Evolutionary conservation across 2,888 invertebrate species (phyloP).

Genomic region (Disparrhopalites patrizii): DNA sequence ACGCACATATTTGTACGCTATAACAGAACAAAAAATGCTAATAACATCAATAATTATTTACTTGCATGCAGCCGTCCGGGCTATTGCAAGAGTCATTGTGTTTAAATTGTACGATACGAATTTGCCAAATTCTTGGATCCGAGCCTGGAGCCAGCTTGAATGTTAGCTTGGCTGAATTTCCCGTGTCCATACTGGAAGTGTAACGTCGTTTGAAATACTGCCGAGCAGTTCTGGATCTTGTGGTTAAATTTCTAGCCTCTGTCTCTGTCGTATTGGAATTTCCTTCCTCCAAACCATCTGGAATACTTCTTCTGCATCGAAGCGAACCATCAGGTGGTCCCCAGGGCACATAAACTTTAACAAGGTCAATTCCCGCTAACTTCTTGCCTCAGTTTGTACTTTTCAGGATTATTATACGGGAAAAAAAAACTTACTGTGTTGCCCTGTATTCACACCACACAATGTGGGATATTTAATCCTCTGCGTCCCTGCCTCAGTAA

Average conservation of each 20-base stretch:
- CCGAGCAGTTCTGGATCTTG: too few species aligned
- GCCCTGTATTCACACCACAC: slow-evolving; percentile 62
- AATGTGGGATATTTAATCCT: slow-evolving; percentile 60
- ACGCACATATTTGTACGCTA: too few species aligned
- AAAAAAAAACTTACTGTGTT: slow-evolving; percentile 2
- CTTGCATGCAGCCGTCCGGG: slow-evolving; percentile 44
- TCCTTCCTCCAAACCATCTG: not conserved
- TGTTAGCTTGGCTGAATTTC: slow-evolving; percentile 23
- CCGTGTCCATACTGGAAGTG: not conserved
- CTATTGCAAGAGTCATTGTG: slow-evolving; percentile 39
- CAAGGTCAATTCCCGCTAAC: too few species aligned
- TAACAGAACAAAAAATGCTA: not conserved
- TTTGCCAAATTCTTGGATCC: slow-evolving; percentile 42
- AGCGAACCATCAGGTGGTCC: too few species aligned
- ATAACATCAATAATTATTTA: slow-evolving; percentile 12
- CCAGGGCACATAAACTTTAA: too few species aligned
- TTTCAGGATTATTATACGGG: too few species aligned
- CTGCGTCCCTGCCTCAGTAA: slow-evolving; percentile 65
- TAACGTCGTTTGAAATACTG: too few species aligned
- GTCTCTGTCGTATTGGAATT: too few species aligned
- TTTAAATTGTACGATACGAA: slow-evolving; percentile 45
- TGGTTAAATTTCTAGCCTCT: too few species aligned
- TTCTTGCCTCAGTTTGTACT: too few species aligned
- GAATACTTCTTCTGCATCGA: not conserved
- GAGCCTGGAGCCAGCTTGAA: slow-evolving; percentile 33